Evolutionary conservation across 1,140 invertebrate species (phyloP).

Genomic region (Cherax quadricarinatus): DNA sequence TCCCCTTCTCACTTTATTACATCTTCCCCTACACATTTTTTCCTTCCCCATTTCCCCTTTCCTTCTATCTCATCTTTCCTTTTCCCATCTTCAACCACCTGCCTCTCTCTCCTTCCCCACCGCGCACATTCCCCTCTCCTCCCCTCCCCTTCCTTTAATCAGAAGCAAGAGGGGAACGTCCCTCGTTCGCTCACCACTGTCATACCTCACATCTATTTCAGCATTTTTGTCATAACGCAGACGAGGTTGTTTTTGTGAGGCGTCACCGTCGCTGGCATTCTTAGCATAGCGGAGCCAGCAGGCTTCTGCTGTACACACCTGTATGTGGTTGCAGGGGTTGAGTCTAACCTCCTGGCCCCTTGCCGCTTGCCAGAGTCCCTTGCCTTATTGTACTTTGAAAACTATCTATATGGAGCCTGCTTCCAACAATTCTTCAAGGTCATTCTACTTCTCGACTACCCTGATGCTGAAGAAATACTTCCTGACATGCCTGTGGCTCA

Average conservation of each 20-base stretch:
- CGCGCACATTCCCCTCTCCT: not conserved
- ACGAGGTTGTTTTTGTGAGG: not conserved
- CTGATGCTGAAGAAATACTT: too few relatives aligned
- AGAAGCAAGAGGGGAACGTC: not conserved
- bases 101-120: not conserved
- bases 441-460: too few relatives aligned
- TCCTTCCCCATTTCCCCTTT: not conserved
- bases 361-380: too few relatives aligned
- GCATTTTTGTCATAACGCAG: conserved; percentile 15
- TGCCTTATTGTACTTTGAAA: too few relatives aligned
- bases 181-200: conserved; percentile 12
- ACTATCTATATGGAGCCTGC: too few relatives aligned
- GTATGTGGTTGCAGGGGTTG: not conserved
- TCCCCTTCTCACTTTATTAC: not conserved
- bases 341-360: too few relatives aligned
- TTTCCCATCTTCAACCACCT: not conserved
- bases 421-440: too few relatives aligned
- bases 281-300: not conserved
- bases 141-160: not conserved
- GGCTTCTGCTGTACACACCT: not conserved
- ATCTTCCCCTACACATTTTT: too few relatives aligned
- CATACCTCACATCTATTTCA: conserved; percentile 3
- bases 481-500: too few relatives aligned
- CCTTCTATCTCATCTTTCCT: not conserved
- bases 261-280: not conserved